phyloP scores from a whole-genome alignment of 2,113 vertebrate species.

The Corythoichthys intestinalis region DNA sequence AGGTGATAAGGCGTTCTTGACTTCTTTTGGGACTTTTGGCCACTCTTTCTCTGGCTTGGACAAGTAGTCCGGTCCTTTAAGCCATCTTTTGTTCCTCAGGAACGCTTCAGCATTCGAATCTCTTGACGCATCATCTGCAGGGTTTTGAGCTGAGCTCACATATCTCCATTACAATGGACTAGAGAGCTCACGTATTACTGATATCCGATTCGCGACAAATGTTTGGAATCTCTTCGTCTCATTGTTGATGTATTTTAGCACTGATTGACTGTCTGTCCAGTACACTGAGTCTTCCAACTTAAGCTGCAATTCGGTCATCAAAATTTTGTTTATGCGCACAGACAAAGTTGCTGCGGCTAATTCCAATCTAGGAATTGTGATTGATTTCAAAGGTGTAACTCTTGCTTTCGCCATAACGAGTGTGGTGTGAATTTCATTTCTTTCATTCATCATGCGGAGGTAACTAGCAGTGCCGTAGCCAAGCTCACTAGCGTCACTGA shows the following conservation, averaged over 20 bases:
- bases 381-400: background rate
- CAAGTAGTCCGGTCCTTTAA: no score
- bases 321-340: background rate
- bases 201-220: no score
- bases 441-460: background rate
- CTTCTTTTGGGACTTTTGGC: no score
- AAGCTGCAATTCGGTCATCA: background rate
- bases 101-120: no score
- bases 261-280: background rate
- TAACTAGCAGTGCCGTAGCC: constrained; percentile 3
- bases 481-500: background rate
- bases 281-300: background rate
- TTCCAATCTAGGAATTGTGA: background rate
- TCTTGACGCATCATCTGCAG: no score
- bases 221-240: background rate
- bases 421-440: background rate
- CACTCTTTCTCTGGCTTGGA: no score
- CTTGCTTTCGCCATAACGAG: background rate
- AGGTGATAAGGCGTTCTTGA: no score
- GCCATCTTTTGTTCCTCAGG: no score
- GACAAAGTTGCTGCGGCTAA: background rate
- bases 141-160: no score
- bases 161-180: no score
- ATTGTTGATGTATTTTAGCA: constrained; percentile 2
- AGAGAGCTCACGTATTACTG: no score